Conservation (phyloP, 2,888 invertebrate species). For the Drosophila anomalipes region DNA sequence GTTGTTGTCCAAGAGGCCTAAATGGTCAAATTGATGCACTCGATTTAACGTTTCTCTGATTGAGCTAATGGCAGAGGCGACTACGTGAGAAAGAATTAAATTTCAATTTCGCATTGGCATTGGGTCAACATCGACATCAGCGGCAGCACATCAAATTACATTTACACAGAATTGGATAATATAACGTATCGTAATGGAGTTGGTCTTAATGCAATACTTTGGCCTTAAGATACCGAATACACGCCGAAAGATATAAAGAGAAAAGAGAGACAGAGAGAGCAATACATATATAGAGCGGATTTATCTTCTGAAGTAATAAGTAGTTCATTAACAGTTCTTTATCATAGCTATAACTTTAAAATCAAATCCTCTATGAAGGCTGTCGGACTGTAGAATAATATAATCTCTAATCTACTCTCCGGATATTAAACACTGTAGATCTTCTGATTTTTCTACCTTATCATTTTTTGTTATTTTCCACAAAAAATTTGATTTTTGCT, state of each 20-base stretch:
- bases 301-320: background rate
- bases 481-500: background rate
- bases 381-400: background rate
- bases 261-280: background rate
- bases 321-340: background rate
- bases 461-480: background rate
- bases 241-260: background rate
- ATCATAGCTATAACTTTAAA: background rate
- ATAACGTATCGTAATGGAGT: background rate
- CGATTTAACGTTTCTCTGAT: slow-evolving; percentile 80
- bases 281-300: background rate
- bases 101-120: slow-evolving; percentile 83
- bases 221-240: background rate
- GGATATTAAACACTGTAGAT: background rate
- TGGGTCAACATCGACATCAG: slow-evolving; percentile 63
- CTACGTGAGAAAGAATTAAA: slow-evolving; percentile 85
- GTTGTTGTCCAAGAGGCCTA: slow-evolving; percentile 35
- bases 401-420: background rate
- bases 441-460: background rate
- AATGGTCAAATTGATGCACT: slow-evolving; percentile 78
- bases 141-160: slow-evolving; percentile 21
- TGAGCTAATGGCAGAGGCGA: slow-evolving; percentile 79
- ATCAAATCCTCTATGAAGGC: background rate
- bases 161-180: slow-evolving; percentile 5
- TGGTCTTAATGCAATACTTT: slow-evolving; percentile 13